Evolutionary conservation across 2,797 vertebrate genomes (phyloP).

Genomic region (Alosa sapidissima): DNA sequence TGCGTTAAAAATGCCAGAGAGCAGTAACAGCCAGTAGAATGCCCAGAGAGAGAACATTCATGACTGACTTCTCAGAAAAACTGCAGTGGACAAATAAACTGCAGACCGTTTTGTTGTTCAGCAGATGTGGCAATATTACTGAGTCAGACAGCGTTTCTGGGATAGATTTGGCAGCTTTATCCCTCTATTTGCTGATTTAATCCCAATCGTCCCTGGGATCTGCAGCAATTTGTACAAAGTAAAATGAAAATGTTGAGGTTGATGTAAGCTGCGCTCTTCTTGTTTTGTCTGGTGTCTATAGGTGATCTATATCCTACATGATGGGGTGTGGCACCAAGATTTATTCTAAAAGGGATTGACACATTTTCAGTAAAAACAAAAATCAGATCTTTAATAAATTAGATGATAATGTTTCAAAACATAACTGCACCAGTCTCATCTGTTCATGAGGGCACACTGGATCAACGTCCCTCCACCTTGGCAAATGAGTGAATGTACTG

Average conservation of each 20-base stretch:
- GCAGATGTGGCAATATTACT: neutral
- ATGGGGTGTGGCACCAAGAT: neutral
- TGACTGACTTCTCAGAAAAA: neutral
- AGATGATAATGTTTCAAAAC: neutral
- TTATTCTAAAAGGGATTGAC: neutral
- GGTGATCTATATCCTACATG: neutral
- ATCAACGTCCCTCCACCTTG: conserved; percentile 6
- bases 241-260: neutral
- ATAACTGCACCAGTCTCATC: neutral
- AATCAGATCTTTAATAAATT: neutral
- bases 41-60: neutral
- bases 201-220: no score
- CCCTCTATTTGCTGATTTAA: conserved; percentile 9
- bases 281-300: neutral
- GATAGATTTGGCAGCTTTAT: neutral
- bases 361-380: neutral
- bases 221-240: neutral
- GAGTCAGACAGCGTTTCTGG: neutral
- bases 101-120: neutral
- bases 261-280: no score
- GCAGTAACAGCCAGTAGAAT: neutral
- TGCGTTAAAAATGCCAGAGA: neutral
- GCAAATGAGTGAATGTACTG: neutral
- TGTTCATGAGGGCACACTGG: neutral
- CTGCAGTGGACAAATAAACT: neutral